Conservation (phyloP, 2,113 vertebrate species). For the Xyrauchen texanus region DNA sequence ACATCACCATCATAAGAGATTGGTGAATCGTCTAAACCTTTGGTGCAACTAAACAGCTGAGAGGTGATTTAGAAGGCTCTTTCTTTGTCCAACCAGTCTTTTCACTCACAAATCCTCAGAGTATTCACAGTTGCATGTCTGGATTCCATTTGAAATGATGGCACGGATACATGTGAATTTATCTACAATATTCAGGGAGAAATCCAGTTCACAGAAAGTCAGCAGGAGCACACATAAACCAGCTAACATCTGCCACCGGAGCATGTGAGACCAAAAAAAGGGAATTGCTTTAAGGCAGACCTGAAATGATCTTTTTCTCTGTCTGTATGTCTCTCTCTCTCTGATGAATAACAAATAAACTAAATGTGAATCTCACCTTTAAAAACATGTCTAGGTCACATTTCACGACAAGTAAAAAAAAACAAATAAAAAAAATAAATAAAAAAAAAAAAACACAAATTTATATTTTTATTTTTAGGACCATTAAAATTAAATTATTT, state of each 20-base stretch:
- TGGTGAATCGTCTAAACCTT: conserved; percentile 36
- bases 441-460: too few relatives aligned
- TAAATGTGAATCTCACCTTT: not conserved
- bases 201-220: conserved; percentile 51
- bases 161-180: conserved; percentile 20
- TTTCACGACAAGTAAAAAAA: too few relatives aligned
- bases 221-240: conserved; percentile 37
- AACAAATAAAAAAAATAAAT: too few relatives aligned
- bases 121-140: conserved; percentile 7
- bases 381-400: not conserved
- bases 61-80: conserved; percentile 46
- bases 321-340: not conserved
- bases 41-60: conserved; percentile 40
- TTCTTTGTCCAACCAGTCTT: conserved; percentile 26
- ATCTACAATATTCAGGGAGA: too few relatives aligned
- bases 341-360: not conserved
- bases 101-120: not conserved
- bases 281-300: too few relatives aligned
- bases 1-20: conserved; percentile 41
- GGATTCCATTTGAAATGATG: conserved; percentile 21
- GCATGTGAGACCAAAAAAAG: too few relatives aligned
- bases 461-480: too few relatives aligned
- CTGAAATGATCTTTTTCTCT: not conserved
- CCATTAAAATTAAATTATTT: too few relatives aligned
- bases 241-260: not conserved